Base-by-base conservation (phyloP, 2,888 invertebrate genomes). In the Lissonota sp. region DNA sequence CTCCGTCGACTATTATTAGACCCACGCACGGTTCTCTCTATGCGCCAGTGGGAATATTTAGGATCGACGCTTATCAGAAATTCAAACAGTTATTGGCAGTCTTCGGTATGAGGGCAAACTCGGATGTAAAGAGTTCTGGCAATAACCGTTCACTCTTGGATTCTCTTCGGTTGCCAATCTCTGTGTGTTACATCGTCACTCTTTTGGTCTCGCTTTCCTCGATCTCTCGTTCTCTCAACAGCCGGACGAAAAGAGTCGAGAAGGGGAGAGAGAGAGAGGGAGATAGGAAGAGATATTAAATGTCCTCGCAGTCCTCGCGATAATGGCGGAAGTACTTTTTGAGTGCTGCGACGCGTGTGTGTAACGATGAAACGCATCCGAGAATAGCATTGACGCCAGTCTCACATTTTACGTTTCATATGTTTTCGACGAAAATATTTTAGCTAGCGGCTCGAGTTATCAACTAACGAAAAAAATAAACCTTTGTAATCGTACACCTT, bases 251-350 rank as follows among this genome's bases (percentile, higher is more conserved):
- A 26, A 44, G 51, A 12, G 58, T 8, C 57, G 7, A 57, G 12
- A 57, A 8, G 53, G 26, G 7, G 67, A 44, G 77, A 46, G 5
- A 64, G 64, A 64, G 49, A 58, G 64, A 75, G 72, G 51, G 37
- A 49, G 63, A 53, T 7, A 53, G 16, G 40, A 26, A 16, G 51
- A 16, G n/a, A 7, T 5, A 39, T 62, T 62, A 46, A 37, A 46
- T 51, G 51, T 60, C 60, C 60, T 51, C 60, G 16, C 63, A 55
- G 62, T 75, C 69, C 58, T 76, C 77, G 26, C 26, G 79, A 76
- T 79, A 83, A 84, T 84, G 83, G 79, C 82, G 84, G 83, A 84
- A 84, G 82, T 80, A 78, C 74, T 80, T 82, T 83, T 83, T 79
- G 79, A 82, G 82, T 78, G 72, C 70, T 80, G 63, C 62, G 71